Conservation (phyloP, 30 jellyfish, hydroid and myxozoan genomes). For the Hydractinia symbiolongicarpus region DNA sequence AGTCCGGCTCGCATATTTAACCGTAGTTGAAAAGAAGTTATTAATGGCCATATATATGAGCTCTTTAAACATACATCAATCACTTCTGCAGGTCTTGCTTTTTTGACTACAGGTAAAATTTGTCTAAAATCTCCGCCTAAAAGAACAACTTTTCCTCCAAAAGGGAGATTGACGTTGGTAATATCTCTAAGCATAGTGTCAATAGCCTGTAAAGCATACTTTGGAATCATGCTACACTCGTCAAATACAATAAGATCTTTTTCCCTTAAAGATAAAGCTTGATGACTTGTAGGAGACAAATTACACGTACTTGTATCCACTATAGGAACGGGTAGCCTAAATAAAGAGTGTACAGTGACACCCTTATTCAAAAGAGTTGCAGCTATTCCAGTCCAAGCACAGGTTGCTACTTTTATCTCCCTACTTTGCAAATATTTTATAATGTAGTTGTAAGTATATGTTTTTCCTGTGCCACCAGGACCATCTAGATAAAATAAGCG, state of each 20-base stretch:
- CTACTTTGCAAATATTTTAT: slow-evolving; percentile 22
- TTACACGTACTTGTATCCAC: slow-evolving; percentile 23
- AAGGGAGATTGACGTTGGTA: slow-evolving; percentile 8
- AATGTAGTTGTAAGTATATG: slow-evolving; percentile 30
- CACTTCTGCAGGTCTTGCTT: slow-evolving; percentile 50
- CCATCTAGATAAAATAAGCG: slow-evolving; percentile 41
- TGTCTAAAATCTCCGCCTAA: slow-evolving; percentile 67
- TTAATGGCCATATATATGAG: slow-evolving; percentile 28
- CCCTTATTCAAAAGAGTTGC: slow-evolving; percentile 66
- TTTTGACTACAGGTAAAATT: slow-evolving; percentile 48
- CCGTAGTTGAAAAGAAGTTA: background rate
- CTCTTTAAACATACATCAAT: slow-evolving; percentile 36
- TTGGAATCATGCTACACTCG: slow-evolving; percentile 49
- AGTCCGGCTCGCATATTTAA: slow-evolving; percentile 7
- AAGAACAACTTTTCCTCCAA: slow-evolving; percentile 52
- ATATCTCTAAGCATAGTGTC: slow-evolving; percentile 40
- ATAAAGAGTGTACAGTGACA: slow-evolving; percentile 41
- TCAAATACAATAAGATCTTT: slow-evolving; percentile 26
- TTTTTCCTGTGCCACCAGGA: slow-evolving; percentile 85
- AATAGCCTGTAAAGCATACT: slow-evolving; percentile 42
- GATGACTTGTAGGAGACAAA: background rate
- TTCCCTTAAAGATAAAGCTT: slow-evolving; percentile 30
- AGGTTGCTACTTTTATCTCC: slow-evolving; percentile 43
- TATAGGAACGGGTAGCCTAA: slow-evolving; percentile 34
- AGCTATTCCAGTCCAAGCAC: slow-evolving; percentile 64